Conservation (phyloP, 2,797 vertebrate genomes). For the Clarias laeviceps region DNA sequence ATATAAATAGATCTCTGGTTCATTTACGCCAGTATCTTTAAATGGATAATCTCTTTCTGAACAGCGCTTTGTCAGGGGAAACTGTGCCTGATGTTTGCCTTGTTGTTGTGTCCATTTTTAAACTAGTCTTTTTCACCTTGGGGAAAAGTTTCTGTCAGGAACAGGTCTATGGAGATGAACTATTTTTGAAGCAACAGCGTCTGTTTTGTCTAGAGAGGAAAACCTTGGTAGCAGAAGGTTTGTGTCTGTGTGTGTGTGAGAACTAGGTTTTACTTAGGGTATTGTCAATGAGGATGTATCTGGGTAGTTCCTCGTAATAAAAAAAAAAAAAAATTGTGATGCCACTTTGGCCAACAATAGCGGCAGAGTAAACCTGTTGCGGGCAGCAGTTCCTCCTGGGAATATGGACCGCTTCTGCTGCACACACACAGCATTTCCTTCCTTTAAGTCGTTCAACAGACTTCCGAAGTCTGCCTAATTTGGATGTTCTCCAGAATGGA, state of each 20-base stretch:
- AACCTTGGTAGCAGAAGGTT: constrained; percentile 29
- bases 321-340: constrained; percentile 21
- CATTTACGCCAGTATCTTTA: neutral
- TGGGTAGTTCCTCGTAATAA: constrained; percentile 24
- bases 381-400: constrained; percentile 43
- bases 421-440: constrained; percentile 33
- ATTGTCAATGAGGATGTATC: constrained; percentile 33
- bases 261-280: constrained; percentile 3
- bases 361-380: constrained; percentile 35
- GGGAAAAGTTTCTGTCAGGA: constrained; percentile 41
- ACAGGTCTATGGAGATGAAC: constrained; percentile 44
- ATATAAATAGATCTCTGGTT: neutral
- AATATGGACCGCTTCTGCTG: constrained; percentile 22
- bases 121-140: constrained; percentile 41
- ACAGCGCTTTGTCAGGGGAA: neutral
- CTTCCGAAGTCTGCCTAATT: constrained; percentile 7
- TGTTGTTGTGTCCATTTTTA: constrained; percentile 37
- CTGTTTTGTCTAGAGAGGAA: constrained; percentile 60
- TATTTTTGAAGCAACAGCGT: constrained; percentile 41
- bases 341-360: constrained; percentile 47
- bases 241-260: constrained; percentile 37
- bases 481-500: constrained; percentile 25
- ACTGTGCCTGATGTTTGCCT: neutral
- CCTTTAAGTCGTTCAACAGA: constrained; percentile 34
- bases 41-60: neutral